Evolutionary conservation across 2,797 vertebrate genomes (phyloP).

Genomic region (Strix occidentalis): DNA sequence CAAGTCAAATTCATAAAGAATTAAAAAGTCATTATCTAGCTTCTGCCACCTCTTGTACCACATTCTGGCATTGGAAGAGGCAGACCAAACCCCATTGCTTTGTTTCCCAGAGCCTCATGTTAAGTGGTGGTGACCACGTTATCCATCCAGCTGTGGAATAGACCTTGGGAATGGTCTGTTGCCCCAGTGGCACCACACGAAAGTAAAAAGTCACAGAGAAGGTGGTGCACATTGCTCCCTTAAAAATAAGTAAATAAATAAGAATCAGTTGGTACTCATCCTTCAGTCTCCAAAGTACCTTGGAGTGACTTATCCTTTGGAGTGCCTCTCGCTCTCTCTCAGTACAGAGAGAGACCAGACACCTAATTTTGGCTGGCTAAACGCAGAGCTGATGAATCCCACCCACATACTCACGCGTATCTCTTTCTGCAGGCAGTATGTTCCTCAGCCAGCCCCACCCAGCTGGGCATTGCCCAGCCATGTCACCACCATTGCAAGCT

Average conservation of each 20-base stretch:
- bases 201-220: not conserved
- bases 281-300: not conserved
- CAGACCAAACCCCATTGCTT: not conserved
- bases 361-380: not conserved
- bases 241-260: not conserved
- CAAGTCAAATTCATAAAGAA: not conserved
- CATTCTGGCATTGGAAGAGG: not conserved
- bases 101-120: not conserved
- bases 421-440: not conserved
- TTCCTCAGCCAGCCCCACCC: not conserved
- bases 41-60: not conserved
- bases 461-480: not conserved
- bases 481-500: not conserved
- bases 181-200: not conserved
- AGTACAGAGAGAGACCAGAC: not conserved
- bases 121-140: not conserved
- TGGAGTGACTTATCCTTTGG: not conserved
- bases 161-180: not conserved
- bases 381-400: not conserved
- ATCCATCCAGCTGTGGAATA: not conserved
- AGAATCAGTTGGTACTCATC: not conserved
- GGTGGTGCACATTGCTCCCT: not conserved
- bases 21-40: not conserved
- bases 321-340: not conserved
- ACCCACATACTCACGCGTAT: fast-evolving